Evolutionary conservation across 2,888 invertebrate species (phyloP), one percentile per base, ranked within the genome.

Genomic region (Aquatica leii): DNA sequence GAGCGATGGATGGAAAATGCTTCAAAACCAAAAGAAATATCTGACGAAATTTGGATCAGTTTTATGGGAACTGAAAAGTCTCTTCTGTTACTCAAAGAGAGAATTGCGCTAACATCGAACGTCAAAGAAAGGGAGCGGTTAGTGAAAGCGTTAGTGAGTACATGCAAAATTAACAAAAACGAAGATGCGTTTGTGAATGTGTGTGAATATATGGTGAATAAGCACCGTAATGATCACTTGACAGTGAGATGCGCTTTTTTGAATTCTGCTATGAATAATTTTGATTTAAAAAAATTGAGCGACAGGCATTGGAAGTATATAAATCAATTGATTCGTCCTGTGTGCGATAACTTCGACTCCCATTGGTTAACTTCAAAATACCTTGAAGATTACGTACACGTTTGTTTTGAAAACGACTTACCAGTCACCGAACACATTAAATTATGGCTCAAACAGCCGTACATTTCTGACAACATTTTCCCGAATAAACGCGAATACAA

Each of bases 161-260:
- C 65, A 0, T 65, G 65, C 18, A 35, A 55, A 18, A 24, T 65
- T n/a, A 65, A 65, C 18, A 46, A 49, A 0, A 61, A 65, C 46
- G n/a, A 24, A 11, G 6, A 11, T 5, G 58, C 54, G 9, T 54
- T 65, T 12, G 11, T 21, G 5, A 50, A 58, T 4, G 61, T 65
- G 9, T 58, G 31, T 1, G 40, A 53, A 20, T 61, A 58, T 46
- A 17, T 61, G 1, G 6, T 31, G 5, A 48, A 15, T 0, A 57
- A 35, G 18, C 65, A 65, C 54, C 35, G 41, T 2, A 65, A 65
- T 15, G 65, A 65, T 15, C 14, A 58, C 6, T 1, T 40, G 5
- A 18, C 5, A 9, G 53, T 57, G 0, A 8, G 18, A n/a, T 5
- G 11, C 15, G 1, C 6, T 1, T 49, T 49, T 49, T 6, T 60